A percentile compares a stretch with the other conserved stretches of the same genome.
phyloP scores from a whole-genome alignment of 2,888 invertebrate genomes.

The Eupeodes latifasciatus region DNA sequence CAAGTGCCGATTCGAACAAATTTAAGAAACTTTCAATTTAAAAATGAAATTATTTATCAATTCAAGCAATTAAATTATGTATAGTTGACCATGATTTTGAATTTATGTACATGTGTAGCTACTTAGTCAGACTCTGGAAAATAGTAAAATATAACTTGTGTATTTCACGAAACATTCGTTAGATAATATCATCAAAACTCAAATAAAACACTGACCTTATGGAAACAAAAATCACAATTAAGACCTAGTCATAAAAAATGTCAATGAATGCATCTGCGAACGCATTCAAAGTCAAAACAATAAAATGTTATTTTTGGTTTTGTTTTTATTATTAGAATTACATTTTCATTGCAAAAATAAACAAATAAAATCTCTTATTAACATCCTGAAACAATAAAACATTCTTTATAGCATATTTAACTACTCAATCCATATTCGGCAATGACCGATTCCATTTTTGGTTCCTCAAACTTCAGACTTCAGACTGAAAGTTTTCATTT shows the following conservation, averaged over 20 bases:
- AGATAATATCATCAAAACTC: not conserved
- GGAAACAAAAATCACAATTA: not conserved
- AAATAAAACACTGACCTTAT: not conserved
- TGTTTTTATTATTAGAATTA: not conserved
- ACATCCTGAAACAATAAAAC: not conserved
- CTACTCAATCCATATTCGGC: not conserved
- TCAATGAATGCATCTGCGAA: not conserved
- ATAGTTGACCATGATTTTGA: too few relatives aligned
- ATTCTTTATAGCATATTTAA: not conserved
- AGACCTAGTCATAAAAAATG: not conserved
- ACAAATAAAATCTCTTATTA: slow-evolving; percentile 1
- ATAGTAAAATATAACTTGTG: too few relatives aligned
- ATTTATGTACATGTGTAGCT: too few relatives aligned
- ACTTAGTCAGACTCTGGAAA: too few relatives aligned
- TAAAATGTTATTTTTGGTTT: not conserved
- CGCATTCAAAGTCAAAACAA: not conserved
- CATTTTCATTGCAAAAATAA: not conserved
- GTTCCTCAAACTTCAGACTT: not conserved
- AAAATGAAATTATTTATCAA: too few relatives aligned
- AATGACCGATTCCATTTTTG: slow-evolving; percentile 3
- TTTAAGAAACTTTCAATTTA: too few relatives aligned
- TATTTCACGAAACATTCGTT: too few relatives aligned
- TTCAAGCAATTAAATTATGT: too few relatives aligned
- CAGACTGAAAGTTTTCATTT: slow-evolving; percentile 16
- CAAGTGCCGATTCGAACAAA: too few relatives aligned